Evolutionary conservation across 2,888 invertebrate species (phyloP).

Genomic region (Agriopis leucophaearia): DNA sequence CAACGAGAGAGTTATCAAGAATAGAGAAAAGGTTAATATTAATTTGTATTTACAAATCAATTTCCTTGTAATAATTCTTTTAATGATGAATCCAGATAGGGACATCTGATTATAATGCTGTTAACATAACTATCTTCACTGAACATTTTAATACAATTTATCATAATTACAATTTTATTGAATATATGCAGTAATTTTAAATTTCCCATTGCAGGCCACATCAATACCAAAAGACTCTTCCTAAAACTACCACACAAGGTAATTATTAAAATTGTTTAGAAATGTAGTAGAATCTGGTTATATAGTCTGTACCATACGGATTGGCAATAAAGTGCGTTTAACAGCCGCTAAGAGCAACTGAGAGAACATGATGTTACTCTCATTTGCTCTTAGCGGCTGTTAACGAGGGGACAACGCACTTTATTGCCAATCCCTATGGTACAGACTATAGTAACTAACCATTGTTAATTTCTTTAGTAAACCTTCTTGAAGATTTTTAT

Average conservation of each 20-base stretch:
- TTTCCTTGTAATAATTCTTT: background rate
- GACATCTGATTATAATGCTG: conserved; percentile 79
- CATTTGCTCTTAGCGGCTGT: too few species aligned
- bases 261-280: background rate
- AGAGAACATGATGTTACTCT: too few species aligned
- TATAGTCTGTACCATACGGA: too few species aligned
- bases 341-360: too few species aligned
- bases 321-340: too few species aligned
- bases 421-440: too few species aligned
- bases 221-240: too few species aligned
- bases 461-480: too few species aligned
- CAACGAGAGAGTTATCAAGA: background rate
- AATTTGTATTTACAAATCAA: background rate
- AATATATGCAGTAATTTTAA: background rate
- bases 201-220: background rate
- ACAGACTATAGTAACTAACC: too few species aligned
- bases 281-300: background rate
- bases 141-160: conserved; percentile 43
- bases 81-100: conserved; percentile 77
- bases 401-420: too few species aligned
- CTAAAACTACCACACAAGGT: background rate
- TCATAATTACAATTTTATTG: background rate
- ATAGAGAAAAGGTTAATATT: conserved; percentile 1
- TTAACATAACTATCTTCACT: conserved; percentile 75
- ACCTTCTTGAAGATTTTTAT: too few species aligned